Conservation (phyloP, 2,888 invertebrate species). For the Microplitis deprimator region DNA sequence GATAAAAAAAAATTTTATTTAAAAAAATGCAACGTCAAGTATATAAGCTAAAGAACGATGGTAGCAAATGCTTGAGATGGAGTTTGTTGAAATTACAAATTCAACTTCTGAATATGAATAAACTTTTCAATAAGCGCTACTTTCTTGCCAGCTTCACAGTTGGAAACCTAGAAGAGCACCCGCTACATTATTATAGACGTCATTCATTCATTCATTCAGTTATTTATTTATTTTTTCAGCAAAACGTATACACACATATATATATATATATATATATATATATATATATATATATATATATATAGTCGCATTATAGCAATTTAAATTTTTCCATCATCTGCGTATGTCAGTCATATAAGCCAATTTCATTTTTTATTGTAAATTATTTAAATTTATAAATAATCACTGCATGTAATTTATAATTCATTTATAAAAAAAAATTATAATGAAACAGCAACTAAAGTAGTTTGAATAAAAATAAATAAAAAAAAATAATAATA, state of each 20-base stretch:
- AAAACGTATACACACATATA: neutral
- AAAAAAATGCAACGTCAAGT: slow-evolving; percentile 1
- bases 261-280: neutral
- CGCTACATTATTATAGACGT: slow-evolving; percentile 33
- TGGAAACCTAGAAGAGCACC: slow-evolving; percentile 25
- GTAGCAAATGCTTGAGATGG: slow-evolving; percentile 39
- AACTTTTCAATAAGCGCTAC: slow-evolving; percentile 57
- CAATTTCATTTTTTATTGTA: neutral
- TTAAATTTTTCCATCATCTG: neutral
- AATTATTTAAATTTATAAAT: neutral
- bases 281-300: neutral
- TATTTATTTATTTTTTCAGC: neutral
- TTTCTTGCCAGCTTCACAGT: slow-evolving; percentile 29
- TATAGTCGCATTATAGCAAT: neutral
- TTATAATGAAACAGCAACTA: neutral
- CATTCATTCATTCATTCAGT: neutral
- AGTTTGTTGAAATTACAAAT: slow-evolving; percentile 49
- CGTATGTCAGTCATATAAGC: neutral
- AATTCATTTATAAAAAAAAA: no score
- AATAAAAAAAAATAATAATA: neutral
- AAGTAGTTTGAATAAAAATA: neutral
- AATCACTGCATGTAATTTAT: no score
- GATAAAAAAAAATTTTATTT: slow-evolving; percentile 4
- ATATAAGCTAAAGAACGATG: slow-evolving; percentile 5
- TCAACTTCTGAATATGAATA: slow-evolving; percentile 54